phyloP scores from a whole-genome alignment of 2,888 invertebrate genomes.

The Stramonita haemastoma region DNA sequence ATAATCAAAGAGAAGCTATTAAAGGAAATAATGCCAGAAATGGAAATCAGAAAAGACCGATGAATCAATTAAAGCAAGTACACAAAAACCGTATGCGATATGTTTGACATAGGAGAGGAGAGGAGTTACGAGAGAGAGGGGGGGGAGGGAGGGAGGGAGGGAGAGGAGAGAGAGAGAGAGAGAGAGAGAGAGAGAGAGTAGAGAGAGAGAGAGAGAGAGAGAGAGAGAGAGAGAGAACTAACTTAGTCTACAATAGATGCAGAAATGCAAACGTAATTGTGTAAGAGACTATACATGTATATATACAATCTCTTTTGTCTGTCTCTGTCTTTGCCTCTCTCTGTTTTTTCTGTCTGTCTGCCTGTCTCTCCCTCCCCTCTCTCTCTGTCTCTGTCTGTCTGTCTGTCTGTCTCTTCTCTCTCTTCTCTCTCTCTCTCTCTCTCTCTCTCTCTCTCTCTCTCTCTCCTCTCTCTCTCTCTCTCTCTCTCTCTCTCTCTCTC shows the following conservation, averaged over 20 bases:
- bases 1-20: no score
- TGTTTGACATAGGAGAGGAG: background rate
- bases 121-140: background rate
- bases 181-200: background rate
- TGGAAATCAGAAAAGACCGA: no score
- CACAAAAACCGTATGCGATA: no score
- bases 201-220: no score
- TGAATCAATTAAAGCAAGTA: no score
- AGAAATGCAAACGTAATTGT: no score
- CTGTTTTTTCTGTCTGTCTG: background rate
- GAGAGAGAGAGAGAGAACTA: no score
- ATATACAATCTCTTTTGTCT: background rate
- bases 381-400: background rate
- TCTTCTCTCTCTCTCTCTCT: background rate
- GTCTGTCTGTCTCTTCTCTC: background rate
- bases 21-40: no score
- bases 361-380: background rate
- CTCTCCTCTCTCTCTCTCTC: background rate
- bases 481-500: background rate
- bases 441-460: background rate
- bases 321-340: conserved; percentile 16
- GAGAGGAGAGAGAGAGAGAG: conserved; percentile 2
- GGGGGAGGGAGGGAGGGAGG: background rate
- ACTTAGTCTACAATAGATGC: no score
- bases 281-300: no score